Evolutionary conservation across 1,140 invertebrate species (phyloP).

Genomic region (Drosophila pruinosa): DNA sequence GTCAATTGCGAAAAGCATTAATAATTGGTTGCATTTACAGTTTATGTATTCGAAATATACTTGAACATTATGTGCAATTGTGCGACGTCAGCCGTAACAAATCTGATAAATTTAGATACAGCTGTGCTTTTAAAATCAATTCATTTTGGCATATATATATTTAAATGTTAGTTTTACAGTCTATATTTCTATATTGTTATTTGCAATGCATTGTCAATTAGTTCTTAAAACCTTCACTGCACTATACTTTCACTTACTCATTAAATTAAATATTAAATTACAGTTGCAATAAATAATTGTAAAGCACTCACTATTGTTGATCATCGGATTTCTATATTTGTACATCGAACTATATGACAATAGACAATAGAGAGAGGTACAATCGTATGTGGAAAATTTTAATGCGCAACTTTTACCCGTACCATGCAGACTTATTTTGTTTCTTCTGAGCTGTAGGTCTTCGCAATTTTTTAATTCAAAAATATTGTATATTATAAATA

Average conservation of each 20-base stretch:
- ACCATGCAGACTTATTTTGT: neutral
- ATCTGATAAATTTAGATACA: constrained; percentile 51
- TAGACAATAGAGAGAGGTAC: constrained; percentile 4
- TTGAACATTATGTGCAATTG: too few relatives aligned
- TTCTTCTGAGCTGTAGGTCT: constrained; percentile 1
- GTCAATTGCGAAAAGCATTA: too few relatives aligned
- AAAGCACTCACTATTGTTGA: constrained; percentile 72
- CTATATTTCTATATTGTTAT: constrained; percentile 19
- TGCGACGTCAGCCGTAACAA: constrained; percentile 69
- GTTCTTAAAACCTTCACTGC: constrained; percentile 51
- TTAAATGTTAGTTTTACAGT: too few relatives aligned
- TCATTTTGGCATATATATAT: constrained; percentile 19
- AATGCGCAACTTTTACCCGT: constrained; percentile 23
- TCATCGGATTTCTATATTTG: constrained; percentile 50
- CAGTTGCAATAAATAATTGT: constrained; percentile 71
- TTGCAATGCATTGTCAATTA: constrained; percentile 61
- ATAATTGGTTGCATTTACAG: too few relatives aligned
- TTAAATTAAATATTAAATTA: constrained; percentile 72
- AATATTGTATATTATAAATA: too few relatives aligned
- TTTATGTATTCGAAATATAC: too few relatives aligned
- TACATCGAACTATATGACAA: neutral
- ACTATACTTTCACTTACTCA: constrained; percentile 69
- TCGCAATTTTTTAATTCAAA: constrained; percentile 1
- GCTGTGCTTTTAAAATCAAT: constrained; percentile 52
- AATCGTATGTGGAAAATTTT: constrained; percentile 48